A percentile compares a stretch with the other conserved stretches of the same genome.
These are phyloP conservation scores for Resseliella maxima DNA, from an alignment of 2,888 invertebrate genomes.

Conservation along the genomic window DNA sequence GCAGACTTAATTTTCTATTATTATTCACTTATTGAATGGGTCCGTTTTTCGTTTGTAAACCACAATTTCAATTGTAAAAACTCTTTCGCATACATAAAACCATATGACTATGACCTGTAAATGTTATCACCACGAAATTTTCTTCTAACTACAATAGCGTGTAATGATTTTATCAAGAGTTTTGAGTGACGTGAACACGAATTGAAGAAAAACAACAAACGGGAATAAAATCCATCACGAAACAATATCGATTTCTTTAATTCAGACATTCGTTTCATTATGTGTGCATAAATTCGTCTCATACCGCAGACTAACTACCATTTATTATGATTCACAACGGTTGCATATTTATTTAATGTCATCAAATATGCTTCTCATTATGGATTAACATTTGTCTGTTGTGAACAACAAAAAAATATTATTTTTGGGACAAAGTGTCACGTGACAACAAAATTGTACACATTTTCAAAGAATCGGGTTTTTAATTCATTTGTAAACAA, in stretches of 20 bases:
- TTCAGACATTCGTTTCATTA: neutral
- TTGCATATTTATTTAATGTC: conserved; percentile 31
- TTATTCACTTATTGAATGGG: neutral
- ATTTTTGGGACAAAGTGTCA: neutral
- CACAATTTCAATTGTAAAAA: neutral
- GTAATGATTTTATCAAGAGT: conserved; percentile 57
- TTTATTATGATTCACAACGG: neutral
- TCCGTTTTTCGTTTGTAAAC: too few relatives aligned
- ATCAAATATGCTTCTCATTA: conserved; percentile 1
- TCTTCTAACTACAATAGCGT: neutral
- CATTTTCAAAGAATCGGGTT: neutral
- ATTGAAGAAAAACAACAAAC: conserved; percentile 55
- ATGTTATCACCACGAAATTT: conserved; percentile 30
- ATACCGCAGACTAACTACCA: neutral
- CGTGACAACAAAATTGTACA: neutral
- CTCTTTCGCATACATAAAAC: neutral
- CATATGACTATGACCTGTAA: conserved; percentile 43
- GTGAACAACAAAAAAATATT: too few relatives aligned
- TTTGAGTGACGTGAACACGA: conserved; percentile 57
- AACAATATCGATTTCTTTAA: conserved; percentile 56
- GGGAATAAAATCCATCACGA: conserved; percentile 51
- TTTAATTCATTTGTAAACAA: neutral
- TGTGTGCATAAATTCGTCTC: neutral
- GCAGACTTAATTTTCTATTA: neutral
- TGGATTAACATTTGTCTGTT: neutral